Base-by-base conservation (phyloP, 2,888 invertebrate genomes). In the Melangyna quadrimaculata region DNA sequence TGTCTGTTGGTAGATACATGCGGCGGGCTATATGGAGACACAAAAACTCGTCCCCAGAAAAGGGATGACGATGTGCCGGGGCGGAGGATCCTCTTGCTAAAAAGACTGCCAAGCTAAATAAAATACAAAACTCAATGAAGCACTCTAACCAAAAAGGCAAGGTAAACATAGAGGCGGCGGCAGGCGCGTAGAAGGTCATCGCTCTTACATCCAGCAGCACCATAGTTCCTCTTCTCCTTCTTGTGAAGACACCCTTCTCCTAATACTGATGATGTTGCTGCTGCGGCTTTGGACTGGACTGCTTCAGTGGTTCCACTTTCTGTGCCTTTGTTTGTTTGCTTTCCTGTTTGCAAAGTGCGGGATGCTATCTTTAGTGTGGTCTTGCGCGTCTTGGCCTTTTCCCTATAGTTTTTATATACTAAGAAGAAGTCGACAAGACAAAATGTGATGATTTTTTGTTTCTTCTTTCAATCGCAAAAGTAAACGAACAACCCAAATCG, bases 151-250 rank as follows among this genome's bases (percentile, higher is more conserved):
- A 40, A 86, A 81, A 81, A 63, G 73, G 81, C 86, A 81, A 81
- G 86, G 86, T 86, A 86, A 81, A 86, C 81, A 81, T 78, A 61
- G 51, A 48, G 71, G 75, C 75, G 69, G 75, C 72, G 67, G 69
- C 69, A 65, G 80, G 73, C 81, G 86, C 81, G 73, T 81, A 86
- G 77, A 86, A 86, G 86, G 86, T 86, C 86, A 86, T 81, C 81
- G 86, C 86, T 81, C 86, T 78, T 72, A 81, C 7, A 4, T 10
- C 32, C 29, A 24, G 37, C 43, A 51, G 10, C 48, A 53, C 40
- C 40, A 14, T 59, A 73, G 55, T 43, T 40, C 45, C 53, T 53
- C 27, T 65, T 29, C 10, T 69, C 40, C 40, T 48, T 19, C 45
- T 32, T 17, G n/a, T n/a, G 12, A 55, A 59, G 71, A 40, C 40